Conservation (phyloP, 2,797 vertebrate species). For the Eleutherodactylus coqui region DNA sequence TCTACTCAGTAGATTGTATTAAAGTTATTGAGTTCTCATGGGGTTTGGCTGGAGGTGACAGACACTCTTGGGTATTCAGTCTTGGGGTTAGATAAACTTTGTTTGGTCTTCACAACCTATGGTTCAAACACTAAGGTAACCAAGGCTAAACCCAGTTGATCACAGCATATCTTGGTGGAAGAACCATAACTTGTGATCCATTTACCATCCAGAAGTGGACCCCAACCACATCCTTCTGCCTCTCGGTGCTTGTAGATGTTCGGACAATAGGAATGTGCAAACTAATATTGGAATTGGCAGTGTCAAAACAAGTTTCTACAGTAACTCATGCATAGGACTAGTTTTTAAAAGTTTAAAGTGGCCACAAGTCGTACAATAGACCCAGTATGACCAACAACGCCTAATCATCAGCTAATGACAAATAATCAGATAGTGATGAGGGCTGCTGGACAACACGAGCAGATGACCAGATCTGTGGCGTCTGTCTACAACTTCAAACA, state of each 20-base stretch:
- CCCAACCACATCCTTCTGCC: neutral
- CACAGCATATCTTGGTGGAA: neutral
- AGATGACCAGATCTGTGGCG: neutral
- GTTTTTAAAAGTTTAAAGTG: neutral
- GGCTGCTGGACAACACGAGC: neutral
- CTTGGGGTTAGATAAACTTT: neutral
- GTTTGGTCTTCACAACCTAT: too few species aligned
- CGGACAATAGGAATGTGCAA: neutral
- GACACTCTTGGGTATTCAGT: neutral
- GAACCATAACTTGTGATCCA: neutral
- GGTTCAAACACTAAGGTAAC: neutral
- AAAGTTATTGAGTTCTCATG: neutral
- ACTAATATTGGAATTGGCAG: neutral
- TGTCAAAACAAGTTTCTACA: neutral
- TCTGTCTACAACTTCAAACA: neutral
- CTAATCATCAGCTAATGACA: neutral
- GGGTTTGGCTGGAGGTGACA: too few species aligned
- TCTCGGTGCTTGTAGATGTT: neutral
- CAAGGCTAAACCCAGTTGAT: neutral
- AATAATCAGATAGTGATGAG: neutral
- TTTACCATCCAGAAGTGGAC: neutral
- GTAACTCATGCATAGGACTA: neutral
- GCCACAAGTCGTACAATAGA: neutral
- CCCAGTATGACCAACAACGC: neutral
- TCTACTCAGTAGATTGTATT: neutral